phyloP scores from a whole-genome alignment of 2,888 invertebrate genomes.

The Ephialtes manifestator region DNA sequence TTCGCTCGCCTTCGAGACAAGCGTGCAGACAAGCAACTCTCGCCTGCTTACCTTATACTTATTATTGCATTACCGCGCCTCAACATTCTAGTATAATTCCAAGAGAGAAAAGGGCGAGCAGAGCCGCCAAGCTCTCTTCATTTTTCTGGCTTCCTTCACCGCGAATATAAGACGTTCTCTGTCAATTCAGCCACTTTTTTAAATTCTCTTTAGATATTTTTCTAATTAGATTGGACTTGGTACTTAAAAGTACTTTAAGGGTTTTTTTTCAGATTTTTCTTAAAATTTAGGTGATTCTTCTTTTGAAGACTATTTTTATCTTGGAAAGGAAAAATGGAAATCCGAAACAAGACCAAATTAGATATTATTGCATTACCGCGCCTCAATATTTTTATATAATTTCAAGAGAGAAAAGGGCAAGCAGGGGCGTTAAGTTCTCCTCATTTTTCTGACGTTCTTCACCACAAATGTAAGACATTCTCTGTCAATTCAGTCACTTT shows the following conservation, averaged over 20 bases:
- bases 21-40: constrained; percentile 41
- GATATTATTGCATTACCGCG: constrained; percentile 83
- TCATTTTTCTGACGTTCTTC: background rate
- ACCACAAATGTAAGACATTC: background rate
- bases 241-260: background rate
- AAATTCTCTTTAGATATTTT: background rate
- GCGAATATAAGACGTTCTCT: background rate
- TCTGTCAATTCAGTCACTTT: background rate
- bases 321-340: too few relatives aligned
- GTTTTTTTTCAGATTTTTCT: background rate
- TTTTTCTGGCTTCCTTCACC: constrained; percentile 4
- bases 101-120: constrained; percentile 39
- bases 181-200: background rate
- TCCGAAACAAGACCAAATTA: too few relatives aligned
- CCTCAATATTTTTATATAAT: constrained; percentile 73
- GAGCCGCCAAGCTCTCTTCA: constrained; percentile 3
- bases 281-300: background rate
- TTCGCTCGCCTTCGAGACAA: constrained; percentile 45
- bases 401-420: constrained; percentile 55
- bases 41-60: constrained; percentile 81
- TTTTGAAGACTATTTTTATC: too few relatives aligned
- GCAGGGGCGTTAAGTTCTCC: background rate
- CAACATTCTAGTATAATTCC: constrained; percentile 74
- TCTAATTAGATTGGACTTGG: too few relatives aligned
- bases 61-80: constrained; percentile 81